Evolutionary conservation across 2,888 invertebrate genomes (phyloP), one percentile per base, ranked within the genome.

Genomic region (Amiota minor): DNA sequence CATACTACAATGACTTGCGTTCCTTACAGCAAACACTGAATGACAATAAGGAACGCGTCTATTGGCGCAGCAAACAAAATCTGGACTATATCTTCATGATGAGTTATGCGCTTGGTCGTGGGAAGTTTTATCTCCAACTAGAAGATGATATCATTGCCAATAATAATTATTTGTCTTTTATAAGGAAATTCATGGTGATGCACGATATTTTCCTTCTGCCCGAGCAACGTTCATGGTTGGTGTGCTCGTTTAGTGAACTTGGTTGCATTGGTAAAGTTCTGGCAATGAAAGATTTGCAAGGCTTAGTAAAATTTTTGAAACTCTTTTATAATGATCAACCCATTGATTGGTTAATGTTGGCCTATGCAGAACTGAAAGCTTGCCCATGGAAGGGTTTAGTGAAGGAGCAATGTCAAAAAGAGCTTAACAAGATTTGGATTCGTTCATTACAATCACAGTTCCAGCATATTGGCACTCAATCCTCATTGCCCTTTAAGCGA

Each of bases 221-320:
- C n/a, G 53, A n/a, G 6, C 59, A 64, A 6, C 73, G 53, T 0
- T 56, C 47, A 3, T 83, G 77, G 77, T 74, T 83, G 16, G 79
- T 77, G 1, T 9, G 84, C 10, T 79, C 80, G 18, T 81, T 81
- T 47, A 67, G 70, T 10, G 73, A 79, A 1, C 68, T 81, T 50
- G 81, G 81, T 1, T 77, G 76, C 35, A 76, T 81, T 35, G 84
- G 84, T 9, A 84, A 84, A 46, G 62, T 84, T 4, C 71, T 84
- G 1, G 62, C 64, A 11, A 59, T 59, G 2, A 1, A 50, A 11
- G 78, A 75, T 4, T 72, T 82, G 1, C 45, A 18, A 14, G 35
- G 56, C 0, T 79, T 81, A 47, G n/a, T 80, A 9, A 14, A 53
- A 4, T 75, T 78, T 59, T 49, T 78, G 12, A 53, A 70, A 11